Base-by-base conservation (phyloP, 2,797 vertebrate species). In the Chloroceryle inda region DNA sequence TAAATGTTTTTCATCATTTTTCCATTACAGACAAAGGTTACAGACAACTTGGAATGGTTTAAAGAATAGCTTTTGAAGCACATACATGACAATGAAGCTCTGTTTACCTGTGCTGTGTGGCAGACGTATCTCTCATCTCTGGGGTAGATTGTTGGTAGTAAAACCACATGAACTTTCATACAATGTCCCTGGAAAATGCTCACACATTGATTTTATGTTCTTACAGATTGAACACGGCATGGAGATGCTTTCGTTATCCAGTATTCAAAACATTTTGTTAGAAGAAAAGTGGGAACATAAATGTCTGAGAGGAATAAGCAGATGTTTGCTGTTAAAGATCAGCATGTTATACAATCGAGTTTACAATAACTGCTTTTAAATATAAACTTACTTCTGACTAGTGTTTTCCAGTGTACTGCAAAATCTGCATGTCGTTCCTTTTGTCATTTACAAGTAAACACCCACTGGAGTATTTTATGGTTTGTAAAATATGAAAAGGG, bases 381-480 rank as follows among this genome's bases (percentile, higher is more conserved):
- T 92, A 83, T 96, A 91, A 93, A 74, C 83, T 67, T 82, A 94
- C 49, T 92, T 91, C 66, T 96, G 72, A 91, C 84, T 92, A 92
- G 69, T 42, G 50, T 97, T 97, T 97, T 97, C 92, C 49, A 94
- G 80, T 53, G 52, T 89, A 74, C 86, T 92, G 42, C 37, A 13
- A 81, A 94, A 74, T 96, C 82, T 94, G 79, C 50, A 49, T 87
- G 74, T 88, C 56, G 5, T 94, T 82, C 66, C 69, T 86, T 82
- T 94, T 97, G 89, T 95, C 89, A 92, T 93, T 95, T 94, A 84
- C 88, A 94, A 96, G 89, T 94, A 96, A 97, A 95, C 79, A 96
- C 29, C 13, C 76, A 63, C 38, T 88, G 71, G 81, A 82, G 62
- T 86, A 53, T 91, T 97, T 96, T 94, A 85, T 56, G 91, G 59